Conservation (phyloP, 2,888 invertebrate species). For the Panopea generosa region DNA sequence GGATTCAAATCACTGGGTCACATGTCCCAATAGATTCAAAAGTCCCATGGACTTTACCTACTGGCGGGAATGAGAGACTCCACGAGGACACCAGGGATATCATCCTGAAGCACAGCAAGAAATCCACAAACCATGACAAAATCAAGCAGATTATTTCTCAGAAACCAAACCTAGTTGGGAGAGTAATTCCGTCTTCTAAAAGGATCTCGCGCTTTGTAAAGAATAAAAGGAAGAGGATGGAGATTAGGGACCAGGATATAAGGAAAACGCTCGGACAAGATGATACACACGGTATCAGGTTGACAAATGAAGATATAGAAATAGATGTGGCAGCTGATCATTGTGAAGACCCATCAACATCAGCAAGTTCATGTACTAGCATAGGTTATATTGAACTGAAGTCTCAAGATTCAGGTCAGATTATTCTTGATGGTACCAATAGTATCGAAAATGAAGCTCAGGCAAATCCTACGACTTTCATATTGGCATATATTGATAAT, state of each 20-base stretch:
- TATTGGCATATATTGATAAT: background rate
- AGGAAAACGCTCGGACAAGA: slow-evolving; percentile 7
- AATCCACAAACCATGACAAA: slow-evolving; percentile 48
- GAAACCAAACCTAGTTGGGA: slow-evolving; percentile 15
- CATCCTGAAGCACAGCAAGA: slow-evolving; percentile 63
- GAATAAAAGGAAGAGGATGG: slow-evolving; percentile 67
- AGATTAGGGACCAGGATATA: slow-evolving; percentile 29
- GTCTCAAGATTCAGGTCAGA: background rate
- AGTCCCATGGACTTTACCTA: slow-evolving; percentile 71
- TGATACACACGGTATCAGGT: background rate
- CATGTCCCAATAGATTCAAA: slow-evolving; percentile 71
- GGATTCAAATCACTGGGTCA: slow-evolving; percentile 77
- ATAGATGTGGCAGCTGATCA: background rate
- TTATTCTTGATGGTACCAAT: background rate
- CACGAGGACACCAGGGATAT: slow-evolving; percentile 72
- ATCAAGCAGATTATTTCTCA: slow-evolving; percentile 60
- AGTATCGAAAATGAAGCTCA: background rate
- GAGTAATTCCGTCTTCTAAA: slow-evolving; percentile 52
- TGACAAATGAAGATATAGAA: background rate
- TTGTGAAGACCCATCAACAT: background rate
- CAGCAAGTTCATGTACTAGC: background rate
- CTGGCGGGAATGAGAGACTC: slow-evolving; percentile 59
- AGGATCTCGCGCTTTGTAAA: slow-evolving; percentile 71
- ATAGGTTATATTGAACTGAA: background rate
- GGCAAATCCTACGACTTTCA: background rate